These are phyloP conservation scores for Eugnorisma glareosa DNA, from an alignment of 2,888 invertebrate genomes.

Conservation along the genomic window DNA sequence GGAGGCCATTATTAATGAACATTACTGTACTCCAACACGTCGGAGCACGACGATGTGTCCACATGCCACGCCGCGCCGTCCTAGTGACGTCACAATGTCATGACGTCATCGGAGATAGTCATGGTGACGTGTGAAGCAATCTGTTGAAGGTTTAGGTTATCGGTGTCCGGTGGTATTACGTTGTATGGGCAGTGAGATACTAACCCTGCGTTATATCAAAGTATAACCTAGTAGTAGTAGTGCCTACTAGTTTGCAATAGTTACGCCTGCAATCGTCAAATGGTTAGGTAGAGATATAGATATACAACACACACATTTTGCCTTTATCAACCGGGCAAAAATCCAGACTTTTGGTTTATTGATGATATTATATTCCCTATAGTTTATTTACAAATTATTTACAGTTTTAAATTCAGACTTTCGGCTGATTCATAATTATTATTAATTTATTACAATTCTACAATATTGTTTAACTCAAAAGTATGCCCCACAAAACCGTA, in stretches of 20 bases:
- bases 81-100: constrained; percentile 7
- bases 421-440: neutral
- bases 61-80: neutral
- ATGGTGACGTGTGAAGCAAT: neutral
- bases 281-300: neutral
- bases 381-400: too few species aligned
- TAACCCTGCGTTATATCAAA: neutral
- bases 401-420: too few species aligned
- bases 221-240: too few species aligned
- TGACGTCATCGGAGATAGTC: constrained; percentile 20
- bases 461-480: neutral
- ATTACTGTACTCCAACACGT: neutral
- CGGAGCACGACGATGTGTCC: neutral
- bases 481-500: neutral
- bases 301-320: neutral
- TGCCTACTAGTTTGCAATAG: neutral
- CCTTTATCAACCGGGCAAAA: neutral
- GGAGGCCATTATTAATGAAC: neutral
- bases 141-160: constrained; percentile 11
- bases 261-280: neutral
- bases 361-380: too few species aligned
- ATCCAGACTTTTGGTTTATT: neutral
- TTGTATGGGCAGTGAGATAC: neutral
- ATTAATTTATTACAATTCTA: neutral
- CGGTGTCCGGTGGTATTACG: neutral